Evolutionary conservation across 2,888 invertebrate genomes (phyloP), one percentile per base, ranked within the genome.

Genomic region (Apamea monoglypha): DNA sequence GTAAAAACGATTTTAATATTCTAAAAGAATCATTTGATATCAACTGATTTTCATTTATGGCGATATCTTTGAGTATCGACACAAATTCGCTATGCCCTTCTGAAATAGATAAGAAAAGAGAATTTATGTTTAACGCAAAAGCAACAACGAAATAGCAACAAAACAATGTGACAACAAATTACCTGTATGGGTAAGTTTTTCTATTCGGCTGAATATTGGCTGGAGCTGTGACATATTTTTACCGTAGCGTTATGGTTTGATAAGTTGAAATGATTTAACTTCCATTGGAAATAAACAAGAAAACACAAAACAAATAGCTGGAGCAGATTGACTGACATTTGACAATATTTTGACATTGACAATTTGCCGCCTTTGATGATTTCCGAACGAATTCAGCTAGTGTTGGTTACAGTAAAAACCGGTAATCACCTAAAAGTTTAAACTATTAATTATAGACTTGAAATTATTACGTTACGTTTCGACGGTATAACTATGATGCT

Each of bases 1-100:
- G 85, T 59, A 97, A 87, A 90, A 97, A 97, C 74, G 91, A 92
- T 93, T 95, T 96, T 80, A 96, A 90, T 5, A 85, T 63, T 36
- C 83, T 61, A 87, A 91, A 94, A 50, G 86, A 87, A 66, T 87
- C 80, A 56, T 85, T 76, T 67, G 89, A 77, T 25, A 78, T 66
- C 18, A 85, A 81, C 81, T 82, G 53, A 12, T 78, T 70, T 78
- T 74, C 83, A 80, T 88, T 80, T 12, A 86, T 53, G 2, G 80
- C 47, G 16, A 86, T 50, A 75, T 82, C 78, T 78, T 87, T 86
- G 5, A 91, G 78, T 36, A 91, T 80, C 36, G 85, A 81, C 64
- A 92, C 69, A 80, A 94, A 94, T 69, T 94, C 92, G 70, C 88
- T 88, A 61, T 94, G 93, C 6, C 92, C 93, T 76, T 94, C 96